Evolutionary conservation across 2,113 vertebrate genomes (phyloP).

Genomic region (Capreolus pygargus): DNA sequence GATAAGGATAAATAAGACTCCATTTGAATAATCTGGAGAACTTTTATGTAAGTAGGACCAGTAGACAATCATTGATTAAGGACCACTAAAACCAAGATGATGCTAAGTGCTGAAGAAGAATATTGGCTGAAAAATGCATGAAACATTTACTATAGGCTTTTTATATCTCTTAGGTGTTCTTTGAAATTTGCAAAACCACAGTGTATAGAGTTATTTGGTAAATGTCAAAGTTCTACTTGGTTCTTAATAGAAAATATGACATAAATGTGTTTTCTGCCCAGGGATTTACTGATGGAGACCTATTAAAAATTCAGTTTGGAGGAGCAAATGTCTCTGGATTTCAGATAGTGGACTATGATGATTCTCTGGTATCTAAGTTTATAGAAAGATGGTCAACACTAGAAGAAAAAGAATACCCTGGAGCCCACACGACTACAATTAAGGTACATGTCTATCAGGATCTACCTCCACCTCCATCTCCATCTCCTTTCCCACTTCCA

Average conservation of each 20-base stretch:
- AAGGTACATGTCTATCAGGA: constrained; percentile 80
- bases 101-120: background rate
- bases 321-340: constrained; percentile 99
- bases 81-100: background rate
- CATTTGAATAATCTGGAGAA: background rate
- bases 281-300: constrained; percentile 97
- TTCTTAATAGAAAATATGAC: background rate
- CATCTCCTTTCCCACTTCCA: background rate
- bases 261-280: constrained; percentile 73
- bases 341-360: constrained; percentile 98
- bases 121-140: background rate
- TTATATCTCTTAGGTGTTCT: background rate
- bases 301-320: constrained; percentile 98
- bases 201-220: background rate
- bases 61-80: background rate
- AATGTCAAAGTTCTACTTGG: background rate
- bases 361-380: constrained; percentile 96
- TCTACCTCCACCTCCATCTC: background rate
- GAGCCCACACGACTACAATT: constrained; percentile 94
- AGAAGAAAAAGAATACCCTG: constrained; percentile 98
- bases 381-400: constrained; percentile 97
- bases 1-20: background rate
- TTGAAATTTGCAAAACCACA: background rate
- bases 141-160: background rate
- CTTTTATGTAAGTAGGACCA: background rate